Evolutionary conservation across 2,888 invertebrate species (phyloP).

Genomic region (Pristionchus mayeri): DNA sequence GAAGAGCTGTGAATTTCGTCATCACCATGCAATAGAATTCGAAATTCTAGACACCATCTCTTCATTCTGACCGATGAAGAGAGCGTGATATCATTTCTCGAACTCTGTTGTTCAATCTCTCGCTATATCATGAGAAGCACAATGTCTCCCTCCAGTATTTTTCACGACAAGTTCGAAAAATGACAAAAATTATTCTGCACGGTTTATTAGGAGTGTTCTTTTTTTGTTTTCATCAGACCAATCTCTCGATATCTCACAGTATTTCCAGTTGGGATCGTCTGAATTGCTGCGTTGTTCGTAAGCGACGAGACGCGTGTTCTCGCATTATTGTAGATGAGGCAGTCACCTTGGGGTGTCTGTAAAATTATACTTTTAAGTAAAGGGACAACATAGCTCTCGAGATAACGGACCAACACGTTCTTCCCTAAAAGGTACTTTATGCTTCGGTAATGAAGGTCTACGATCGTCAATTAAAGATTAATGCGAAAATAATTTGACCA

Average conservation of each 20-base stretch:
- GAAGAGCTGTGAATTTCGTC: not conserved
- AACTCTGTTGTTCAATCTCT: not conserved
- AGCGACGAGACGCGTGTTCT: not conserved
- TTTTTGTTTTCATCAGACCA: no score
- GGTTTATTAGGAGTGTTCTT: no score
- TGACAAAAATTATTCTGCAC: no score
- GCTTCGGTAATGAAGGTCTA: no score
- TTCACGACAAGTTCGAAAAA: no score
- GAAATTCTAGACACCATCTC: not conserved
- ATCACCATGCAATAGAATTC: not conserved
- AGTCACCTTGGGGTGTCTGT: slow-evolving; percentile 24
- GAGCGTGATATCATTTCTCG: not conserved
- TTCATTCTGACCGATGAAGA: not conserved
- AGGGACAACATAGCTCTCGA: no score
- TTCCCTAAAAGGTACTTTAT: no score
- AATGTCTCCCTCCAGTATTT: not conserved
- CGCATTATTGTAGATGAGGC: slow-evolving; percentile 25
- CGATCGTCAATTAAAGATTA: no score
- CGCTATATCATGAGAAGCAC: not conserved
- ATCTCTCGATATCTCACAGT: not conserved
- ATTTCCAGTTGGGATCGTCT: not conserved
- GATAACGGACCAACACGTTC: no score
- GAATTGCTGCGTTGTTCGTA: not conserved
- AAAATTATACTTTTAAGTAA: no score
- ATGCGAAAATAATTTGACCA: no score